Conservation (phyloP, 2,113 vertebrate genomes). For the Anolis sagrei region DNA sequence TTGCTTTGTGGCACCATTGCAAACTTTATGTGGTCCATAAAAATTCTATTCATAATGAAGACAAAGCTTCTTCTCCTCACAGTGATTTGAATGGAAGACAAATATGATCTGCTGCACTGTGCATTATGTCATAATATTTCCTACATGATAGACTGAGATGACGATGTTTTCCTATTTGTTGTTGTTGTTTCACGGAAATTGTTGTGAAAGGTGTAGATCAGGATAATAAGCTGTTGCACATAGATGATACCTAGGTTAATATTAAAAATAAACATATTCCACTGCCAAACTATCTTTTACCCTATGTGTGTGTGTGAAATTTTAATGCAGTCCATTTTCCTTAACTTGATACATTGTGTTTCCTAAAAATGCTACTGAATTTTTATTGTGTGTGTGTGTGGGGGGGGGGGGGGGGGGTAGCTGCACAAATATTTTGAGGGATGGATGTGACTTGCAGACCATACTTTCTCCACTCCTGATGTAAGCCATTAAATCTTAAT, state of each 20-base stretch:
- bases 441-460: too few relatives aligned
- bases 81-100: too few relatives aligned
- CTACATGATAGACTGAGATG: not conserved
- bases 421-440: too few relatives aligned
- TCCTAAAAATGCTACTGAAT: not conserved
- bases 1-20: not conserved
- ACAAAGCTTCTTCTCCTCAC: not conserved
- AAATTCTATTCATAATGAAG: not conserved
- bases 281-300: not conserved
- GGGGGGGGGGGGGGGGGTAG: too few relatives aligned
- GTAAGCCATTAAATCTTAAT: not conserved
- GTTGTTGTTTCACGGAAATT: too few relatives aligned
- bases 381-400: too few relatives aligned
- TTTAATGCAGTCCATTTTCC: not conserved
- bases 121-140: not conserved
- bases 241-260: too few relatives aligned
- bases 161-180: not conserved
- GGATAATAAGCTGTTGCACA: not conserved
- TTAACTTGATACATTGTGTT: constrained; percentile 35
- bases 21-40: not conserved
- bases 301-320: not conserved
- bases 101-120: too few relatives aligned
- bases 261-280: not conserved
- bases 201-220: not conserved
- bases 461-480: too few relatives aligned